phyloP scores from a whole-genome alignment of 1,140 invertebrate genomes.

The Trichomalopsis sarcophagae region DNA sequence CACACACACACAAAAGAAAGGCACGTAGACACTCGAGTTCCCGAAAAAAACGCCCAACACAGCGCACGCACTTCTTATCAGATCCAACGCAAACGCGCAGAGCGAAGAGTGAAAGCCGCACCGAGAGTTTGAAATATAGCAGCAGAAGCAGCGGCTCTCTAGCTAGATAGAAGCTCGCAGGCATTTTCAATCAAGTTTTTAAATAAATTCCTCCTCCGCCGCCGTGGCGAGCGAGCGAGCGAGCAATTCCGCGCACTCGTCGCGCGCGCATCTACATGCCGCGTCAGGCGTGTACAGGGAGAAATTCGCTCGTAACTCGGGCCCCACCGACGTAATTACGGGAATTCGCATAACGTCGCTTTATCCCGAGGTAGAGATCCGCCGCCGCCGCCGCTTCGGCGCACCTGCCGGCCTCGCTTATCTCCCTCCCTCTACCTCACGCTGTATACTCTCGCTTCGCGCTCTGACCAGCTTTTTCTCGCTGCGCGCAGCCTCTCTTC shows the following conservation, averaged over 20 bases:
- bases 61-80: background rate
- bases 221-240: background rate
- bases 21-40: background rate
- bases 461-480: slow-evolving; percentile 49
- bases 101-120: too few species aligned
- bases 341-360: slow-evolving; percentile 63
- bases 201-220: slow-evolving; percentile 3
- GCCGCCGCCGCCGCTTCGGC: slow-evolving; percentile 57
- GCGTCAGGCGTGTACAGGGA: slow-evolving; percentile 44
- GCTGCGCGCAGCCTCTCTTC: background rate
- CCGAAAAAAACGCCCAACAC: too few species aligned
- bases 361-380: slow-evolving; percentile 54
- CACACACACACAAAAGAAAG: background rate
- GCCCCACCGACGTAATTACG: slow-evolving; percentile 63
- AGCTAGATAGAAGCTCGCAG: background rate
- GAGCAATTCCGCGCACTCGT: slow-evolving; percentile 16
- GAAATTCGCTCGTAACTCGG: slow-evolving; percentile 62
- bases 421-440: slow-evolving; percentile 51
- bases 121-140: too few species aligned
- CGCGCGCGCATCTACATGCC: slow-evolving; percentile 5
- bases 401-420: slow-evolving; percentile 62
- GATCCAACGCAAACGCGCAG: too few species aligned
- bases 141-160: background rate
- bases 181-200: slow-evolving; percentile 24
- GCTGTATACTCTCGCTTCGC: slow-evolving; percentile 31